Base-by-base conservation (phyloP, 2,888 invertebrate species). In the Troilus luridus region DNA sequence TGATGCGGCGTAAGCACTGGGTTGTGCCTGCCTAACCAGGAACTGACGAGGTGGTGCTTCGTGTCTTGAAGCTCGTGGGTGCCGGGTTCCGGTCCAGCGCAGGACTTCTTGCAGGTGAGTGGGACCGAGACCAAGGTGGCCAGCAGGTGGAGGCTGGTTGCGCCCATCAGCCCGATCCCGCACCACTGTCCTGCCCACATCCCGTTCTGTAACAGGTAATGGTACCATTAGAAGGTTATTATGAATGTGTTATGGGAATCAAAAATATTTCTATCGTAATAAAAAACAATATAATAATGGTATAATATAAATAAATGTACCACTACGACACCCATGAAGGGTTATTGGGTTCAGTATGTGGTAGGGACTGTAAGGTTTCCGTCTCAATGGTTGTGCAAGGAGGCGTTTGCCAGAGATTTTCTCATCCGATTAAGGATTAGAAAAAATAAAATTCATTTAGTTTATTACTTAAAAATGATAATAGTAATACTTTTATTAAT, bases 171-270 rank as follows among this genome's bases (percentile, higher is more conserved):
- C 8, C 92, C 92, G 54, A 92, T 90, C 6, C 91, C 92, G 91
- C 92, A 92, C 92, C 92, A 92, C 89, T 92, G 92, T 2, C 92
- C 92, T 19, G 92, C 92, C 92, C 92, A 92, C n/a, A 91, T 91
- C 19, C 92, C 90, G 24, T 91, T 89, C 92, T 92, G 91, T 11
- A 90, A 91, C 89, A 62, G 77, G 56, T 0, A n/a, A 24, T 24
- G 5, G 14, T 67, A 10, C 14, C 3, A 14, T 14, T 58, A n/a
- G 56, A 56, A 12, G 14, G 56, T 10, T 0, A 14, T 11, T 5
- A 60, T 19, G 60, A 60, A 17, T 1, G 17, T 12, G 5, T 60
- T 60, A 9, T 81, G 24, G 1, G 41, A 41, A 41, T 41, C 1
- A 41, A 41, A 41, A 41, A 41, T 41, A n/a, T n/a, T n/a, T n/a